Evolutionary conservation across 2,797 vertebrate species (phyloP).

Genomic region (Dallia pectoralis): DNA sequence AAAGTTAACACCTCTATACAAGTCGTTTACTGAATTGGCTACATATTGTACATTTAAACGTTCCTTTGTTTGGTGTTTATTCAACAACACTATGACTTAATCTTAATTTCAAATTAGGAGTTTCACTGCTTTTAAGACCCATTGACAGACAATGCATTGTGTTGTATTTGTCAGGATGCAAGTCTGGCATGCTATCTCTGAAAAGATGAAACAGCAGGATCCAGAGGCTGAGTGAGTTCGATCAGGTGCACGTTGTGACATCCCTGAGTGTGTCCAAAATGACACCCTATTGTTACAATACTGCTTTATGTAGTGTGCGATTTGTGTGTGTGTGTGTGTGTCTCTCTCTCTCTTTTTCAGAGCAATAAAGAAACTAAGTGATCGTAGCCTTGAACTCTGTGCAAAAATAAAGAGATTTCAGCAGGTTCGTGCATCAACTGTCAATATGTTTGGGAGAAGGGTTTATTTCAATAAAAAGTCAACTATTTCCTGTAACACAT

Average conservation of each 20-base stretch:
- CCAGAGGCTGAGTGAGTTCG: constrained; percentile 61
- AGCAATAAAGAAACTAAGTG: constrained; percentile 55
- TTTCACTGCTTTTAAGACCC: background rate
- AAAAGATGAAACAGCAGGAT: constrained; percentile 65
- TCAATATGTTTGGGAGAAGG: background rate
- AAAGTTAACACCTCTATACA: no score
- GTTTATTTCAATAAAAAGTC: no score
- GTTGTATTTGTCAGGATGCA: constrained; percentile 70
- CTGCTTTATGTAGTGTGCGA: background rate
- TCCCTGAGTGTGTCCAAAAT: background rate
- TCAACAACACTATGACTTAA: no score
- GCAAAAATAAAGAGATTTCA: constrained; percentile 66
- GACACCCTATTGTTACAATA: background rate
- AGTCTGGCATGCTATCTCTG: constrained; percentile 69
- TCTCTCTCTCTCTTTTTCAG: constrained; percentile 47
- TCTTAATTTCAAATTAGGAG: no score
- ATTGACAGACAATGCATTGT: background rate
- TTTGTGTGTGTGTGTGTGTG: no score
- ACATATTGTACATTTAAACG: background rate
- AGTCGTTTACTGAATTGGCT: background rate
- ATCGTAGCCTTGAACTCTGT: constrained; percentile 66
- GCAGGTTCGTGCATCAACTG: constrained; percentile 52
- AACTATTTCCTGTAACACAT: no score
- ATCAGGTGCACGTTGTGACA: background rate
- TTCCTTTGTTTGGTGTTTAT: no score